A percentile compares a stretch with the other conserved stretches of the same genome.
phyloP scores from a whole-genome alignment of 2,888 invertebrate genomes.

The Acleris emargana region DNA sequence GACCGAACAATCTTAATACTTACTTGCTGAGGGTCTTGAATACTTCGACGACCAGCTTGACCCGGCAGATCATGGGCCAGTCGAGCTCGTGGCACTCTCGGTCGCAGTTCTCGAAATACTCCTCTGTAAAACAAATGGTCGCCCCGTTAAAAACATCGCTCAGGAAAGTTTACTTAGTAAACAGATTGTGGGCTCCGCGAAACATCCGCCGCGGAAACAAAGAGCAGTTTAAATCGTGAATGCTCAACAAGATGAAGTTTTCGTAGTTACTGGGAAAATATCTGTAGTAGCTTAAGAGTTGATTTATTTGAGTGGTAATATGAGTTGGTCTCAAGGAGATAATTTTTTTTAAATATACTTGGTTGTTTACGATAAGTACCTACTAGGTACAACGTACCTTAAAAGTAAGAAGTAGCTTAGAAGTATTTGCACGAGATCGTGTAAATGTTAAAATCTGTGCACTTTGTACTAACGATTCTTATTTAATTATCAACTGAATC shows the following conservation, averaged over 20 bases:
- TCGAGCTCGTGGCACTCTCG: conserved; percentile 90
- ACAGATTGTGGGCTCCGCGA: conserved; percentile 9
- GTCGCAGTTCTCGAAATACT: conserved; percentile 89
- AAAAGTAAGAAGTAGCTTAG: too few relatives aligned
- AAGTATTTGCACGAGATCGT: too few relatives aligned
- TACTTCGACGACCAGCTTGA: conserved; percentile 89
- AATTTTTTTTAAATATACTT: too few relatives aligned
- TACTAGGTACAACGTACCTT: too few relatives aligned
- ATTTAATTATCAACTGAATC: too few relatives aligned
- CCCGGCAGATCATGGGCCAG: conserved; percentile 91
- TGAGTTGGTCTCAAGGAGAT: too few relatives aligned
- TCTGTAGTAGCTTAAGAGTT: neutral
- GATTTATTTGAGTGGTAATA: too few relatives aligned
- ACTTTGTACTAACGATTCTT: too few relatives aligned
- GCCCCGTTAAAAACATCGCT: neutral
- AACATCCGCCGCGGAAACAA: neutral
- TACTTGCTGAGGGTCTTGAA: conserved; percentile 88
- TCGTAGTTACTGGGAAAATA: neutral
- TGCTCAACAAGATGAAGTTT: conserved; percentile 3
- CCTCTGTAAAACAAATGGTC: conserved; percentile 82
- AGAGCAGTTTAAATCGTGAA: neutral
- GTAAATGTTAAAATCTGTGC: too few relatives aligned
- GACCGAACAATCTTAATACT: conserved; percentile 49
- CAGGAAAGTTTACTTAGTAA: conserved; percentile 16
- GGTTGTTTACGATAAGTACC: too few relatives aligned